Base-by-base conservation (phyloP, 1,140 invertebrate genomes). In the Neoseiulus cucumeris region DNA sequence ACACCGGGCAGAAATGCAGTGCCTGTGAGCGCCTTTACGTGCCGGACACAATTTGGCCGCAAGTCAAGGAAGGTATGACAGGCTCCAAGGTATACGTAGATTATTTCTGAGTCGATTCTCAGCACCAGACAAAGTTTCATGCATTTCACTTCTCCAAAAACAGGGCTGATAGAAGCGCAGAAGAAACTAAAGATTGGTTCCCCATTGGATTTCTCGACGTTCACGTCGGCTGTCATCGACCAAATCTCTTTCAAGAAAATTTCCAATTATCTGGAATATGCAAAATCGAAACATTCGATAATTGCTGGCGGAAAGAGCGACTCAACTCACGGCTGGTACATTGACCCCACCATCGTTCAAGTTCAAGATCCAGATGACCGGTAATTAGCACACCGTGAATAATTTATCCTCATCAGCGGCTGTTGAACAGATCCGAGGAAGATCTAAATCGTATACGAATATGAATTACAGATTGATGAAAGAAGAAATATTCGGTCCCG, bases 401-500 rank as follows among this genome's bases (percentile, higher is more conserved):
- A 44, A 44, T 44, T n/a, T 39, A 39, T 39, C 9, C 9, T 9
- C 9, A 39, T 39, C 4, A 39, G 4, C 4, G 9, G 33, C 9
- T 9, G 9, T 39, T 39, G 4, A 39, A 39, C 33, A 9, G 9
- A 9, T 39, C 33, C 4, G 33, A 9, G 33, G 9, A 39, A 9
- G 33, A 39, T 39, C 33, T 4, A 39, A 9, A 39, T 9, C n/a
- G n/a, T n/a, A n/a, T n/a, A 9, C 4, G 33, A 39, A 6, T 39
- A 6, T 9, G 25, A 1, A 2, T 59, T 59, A 33, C 22, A 87
- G 85, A 71, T 82, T 98, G 28, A 92, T 98, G 85, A 83, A 80
- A 12, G 93, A 98, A 78, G 96, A 99, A 79, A 97, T 99, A 66
- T 99, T 99, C 77, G 96, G 95, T 0, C 96, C 96, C 0, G 83